Base-by-base conservation (phyloP, 37 sponge, comb jelly and placozoan genomes). In the Amphimedon queenslandica region DNA sequence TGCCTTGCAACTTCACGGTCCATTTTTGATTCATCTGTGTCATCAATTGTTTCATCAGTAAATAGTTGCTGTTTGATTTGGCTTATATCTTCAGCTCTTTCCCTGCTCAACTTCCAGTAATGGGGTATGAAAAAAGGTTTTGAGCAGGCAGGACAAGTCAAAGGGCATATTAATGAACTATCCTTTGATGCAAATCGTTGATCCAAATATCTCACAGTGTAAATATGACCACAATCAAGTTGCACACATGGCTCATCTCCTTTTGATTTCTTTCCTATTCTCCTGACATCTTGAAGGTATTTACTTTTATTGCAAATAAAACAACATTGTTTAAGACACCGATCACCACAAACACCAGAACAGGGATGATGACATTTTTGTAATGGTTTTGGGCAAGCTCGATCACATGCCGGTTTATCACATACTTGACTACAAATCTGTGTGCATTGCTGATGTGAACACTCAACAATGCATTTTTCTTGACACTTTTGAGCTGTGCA, bases 311-410 rank as follows among this genome's bases (percentile, higher is more conserved):
- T 47, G 13, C 53, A 47, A 13, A 47, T 47, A 13, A 60, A 6
- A 60, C 61, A 8, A 13, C 51, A 60, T 60, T 6, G 28, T 11
- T 13, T 60, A 20, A 81, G 70, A 69, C 92, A 91, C n/a, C 58
- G 58, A 55, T 91, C 92, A 31, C 92, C 92, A 79, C 92, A 91
- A 16, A 91, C 37, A 21, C 88, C 88, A 75, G 51, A 37, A 72
- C 92, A 92, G 28, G 27, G 65, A 77, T 92, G 92, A 32, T 75
- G 77, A 82, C 92, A 92, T 18, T n/a, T n/a, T n/a, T 41, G 3
- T 29, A 83, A 53, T n/a, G 28, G 41, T 25, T 83, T 80, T 0
- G 18, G 56, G 56, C 92, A 92, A 35, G 42, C 67, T 3, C 80
- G 32, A 69, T 87, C 40, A 51, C 88, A 92, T 4, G 51, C 69